Evolutionary conservation across 2,888 invertebrate genomes (phyloP), one percentile per base, ranked within the genome.

Genomic region (Orgyia antiqua): DNA sequence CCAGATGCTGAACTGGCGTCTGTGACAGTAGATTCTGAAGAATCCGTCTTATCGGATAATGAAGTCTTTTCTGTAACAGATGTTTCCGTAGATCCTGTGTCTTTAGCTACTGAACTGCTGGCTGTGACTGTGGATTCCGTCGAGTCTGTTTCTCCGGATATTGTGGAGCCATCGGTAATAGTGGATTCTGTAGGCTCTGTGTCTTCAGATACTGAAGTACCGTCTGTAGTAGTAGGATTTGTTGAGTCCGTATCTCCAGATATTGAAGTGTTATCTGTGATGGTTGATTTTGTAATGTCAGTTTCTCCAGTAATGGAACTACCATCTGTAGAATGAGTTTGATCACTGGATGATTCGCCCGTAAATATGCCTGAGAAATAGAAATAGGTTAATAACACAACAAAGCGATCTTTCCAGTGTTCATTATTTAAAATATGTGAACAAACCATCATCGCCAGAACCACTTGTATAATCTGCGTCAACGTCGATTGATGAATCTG

Each of bases 251-350:
- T 23, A 1, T 6, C 23, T 11, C 4, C 11, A 23, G n/a, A 20
- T 20, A 4, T 8, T 9, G 20, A 8, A 7, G 37, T 43, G 8
- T 39, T 38, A 7, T 37, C 44, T 10, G 37, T 48, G 2, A 18
- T 13, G 1, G 29, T 32, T 13, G 45, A 34, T 36, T 43, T 43
- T 4, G 53, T 51, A 24, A 19, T 13, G 13, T 10, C 10, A 11
- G 23, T 23, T 10, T 11, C 23, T 11, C 11, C 11, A 3, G 23
- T n/a, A n/a, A n/a, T n/a, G n/a, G n/a, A 4, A 6, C 15, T 15
- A 4, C 3, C 15, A 15, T 15, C 15, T 15, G 15, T 15, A 15
- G 15, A 4, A 15, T 15, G 3, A 15, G 15, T 4, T 15, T 15
- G n/a, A n/a, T n/a, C n/a, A n/a, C n/a, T n/a, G n/a, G n/a, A n/a